These are phyloP conservation scores for Myrmecophaga tridactyla DNA, from an alignment of 2,113 vertebrate genomes.

Conservation along the genomic window DNA sequence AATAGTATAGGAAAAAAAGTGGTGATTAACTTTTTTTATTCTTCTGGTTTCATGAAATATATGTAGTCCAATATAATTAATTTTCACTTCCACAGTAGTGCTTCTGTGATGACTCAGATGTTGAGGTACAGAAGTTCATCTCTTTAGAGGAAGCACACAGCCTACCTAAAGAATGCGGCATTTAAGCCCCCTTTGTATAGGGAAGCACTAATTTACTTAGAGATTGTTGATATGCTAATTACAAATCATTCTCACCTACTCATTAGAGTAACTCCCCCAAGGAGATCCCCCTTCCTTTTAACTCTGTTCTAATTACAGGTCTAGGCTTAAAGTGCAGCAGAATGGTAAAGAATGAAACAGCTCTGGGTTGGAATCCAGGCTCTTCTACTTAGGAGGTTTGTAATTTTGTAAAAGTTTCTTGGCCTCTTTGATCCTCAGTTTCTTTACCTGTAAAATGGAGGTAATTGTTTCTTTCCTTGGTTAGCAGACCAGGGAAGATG, in stretches of 20 bases:
- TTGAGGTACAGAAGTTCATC: not conserved
- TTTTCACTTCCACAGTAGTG: not conserved
- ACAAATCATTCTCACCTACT: constrained; percentile 54
- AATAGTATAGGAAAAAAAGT: not conserved
- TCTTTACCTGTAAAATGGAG: not conserved
- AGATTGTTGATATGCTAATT: constrained; percentile 33
- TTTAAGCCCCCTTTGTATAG: not conserved
- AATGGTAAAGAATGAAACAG: not conserved
- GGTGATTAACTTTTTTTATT: not conserved
- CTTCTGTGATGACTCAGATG: not conserved
- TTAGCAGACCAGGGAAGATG: not conserved
- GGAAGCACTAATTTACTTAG: constrained; percentile 39
- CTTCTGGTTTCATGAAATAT: not conserved
- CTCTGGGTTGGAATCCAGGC: not conserved
- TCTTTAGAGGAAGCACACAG: not conserved
- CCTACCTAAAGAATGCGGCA: not conserved
- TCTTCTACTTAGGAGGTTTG: not conserved
- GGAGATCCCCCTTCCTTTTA: not conserved
- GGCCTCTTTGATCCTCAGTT: not conserved
- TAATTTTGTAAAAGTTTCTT: not conserved
- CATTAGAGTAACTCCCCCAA: constrained; percentile 45
- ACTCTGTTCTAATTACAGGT: constrained; percentile 38
- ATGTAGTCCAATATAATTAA: not conserved
- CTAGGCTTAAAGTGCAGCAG: not conserved
- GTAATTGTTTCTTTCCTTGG: not conserved